Conservation (phyloP, 2,797 vertebrate species). For the Megaceryle alcyon region DNA sequence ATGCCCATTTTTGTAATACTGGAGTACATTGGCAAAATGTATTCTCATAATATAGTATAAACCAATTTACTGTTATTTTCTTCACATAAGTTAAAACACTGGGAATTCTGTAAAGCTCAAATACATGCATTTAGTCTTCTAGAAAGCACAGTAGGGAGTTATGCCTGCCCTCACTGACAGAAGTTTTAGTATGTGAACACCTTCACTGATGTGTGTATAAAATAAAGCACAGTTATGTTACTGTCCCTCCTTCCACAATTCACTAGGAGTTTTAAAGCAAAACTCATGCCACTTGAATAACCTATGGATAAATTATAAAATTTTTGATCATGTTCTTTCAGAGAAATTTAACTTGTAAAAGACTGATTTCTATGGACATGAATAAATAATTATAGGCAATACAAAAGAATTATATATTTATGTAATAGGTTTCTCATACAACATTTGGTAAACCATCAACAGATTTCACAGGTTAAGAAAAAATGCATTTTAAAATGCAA, state of each 20-base stretch:
- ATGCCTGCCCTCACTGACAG: neutral
- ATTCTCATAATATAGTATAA: neutral
- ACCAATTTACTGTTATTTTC: neutral
- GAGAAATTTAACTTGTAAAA: neutral
- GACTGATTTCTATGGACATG: accelerated
- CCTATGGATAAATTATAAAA: neutral
- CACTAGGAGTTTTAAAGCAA: neutral
- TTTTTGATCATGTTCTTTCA: neutral
- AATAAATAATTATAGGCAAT: neutral
- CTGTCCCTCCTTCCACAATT: neutral
- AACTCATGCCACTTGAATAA: neutral
- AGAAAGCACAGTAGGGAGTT: neutral
- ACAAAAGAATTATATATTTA: neutral
- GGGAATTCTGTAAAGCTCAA: neutral
- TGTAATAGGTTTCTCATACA: neutral
- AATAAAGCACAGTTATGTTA: neutral
- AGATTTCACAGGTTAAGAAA: neutral
- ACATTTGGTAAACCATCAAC: neutral
- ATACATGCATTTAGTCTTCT: neutral
- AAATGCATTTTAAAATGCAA: neutral
- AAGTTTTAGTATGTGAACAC: neutral
- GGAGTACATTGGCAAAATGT: neutral
- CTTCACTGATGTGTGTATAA: neutral
- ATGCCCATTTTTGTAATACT: neutral
- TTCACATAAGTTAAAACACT: neutral